Evolutionary conservation across 2,113 vertebrate genomes (phyloP), one percentile per base, ranked within the genome.

Genomic region (Leptocoma aspasia): DNA sequence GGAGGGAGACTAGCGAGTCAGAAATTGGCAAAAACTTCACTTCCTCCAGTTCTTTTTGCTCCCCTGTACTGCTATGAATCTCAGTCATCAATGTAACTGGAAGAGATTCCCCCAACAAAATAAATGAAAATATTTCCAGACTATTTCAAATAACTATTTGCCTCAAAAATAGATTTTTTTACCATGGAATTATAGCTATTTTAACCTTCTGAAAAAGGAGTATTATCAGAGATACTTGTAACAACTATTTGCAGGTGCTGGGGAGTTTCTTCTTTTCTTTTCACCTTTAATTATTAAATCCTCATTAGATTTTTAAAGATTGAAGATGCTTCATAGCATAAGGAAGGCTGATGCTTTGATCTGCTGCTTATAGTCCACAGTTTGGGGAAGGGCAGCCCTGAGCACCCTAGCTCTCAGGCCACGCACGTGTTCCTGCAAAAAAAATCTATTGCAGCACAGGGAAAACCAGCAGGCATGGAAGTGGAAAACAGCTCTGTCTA

Each of bases 21-120:
- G 69, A 53, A 83, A 47, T 8, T 3, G 2, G 30, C 6, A n/a
- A 45, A 79, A n/a, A 1, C 1, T 44, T 66, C 3, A 0, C 5
- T 80, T 73, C 18, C 30, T 47, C 85, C n/a, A 21, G 42, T 35
- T 63, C 31, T 86, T 75, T 86, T 84, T 75, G 12, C 22, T 89
- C 8, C 15, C 21, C 28, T 63, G 5, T 69, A 71, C 31, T 59
- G 19, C 13, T 83, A 10, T 27, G 7, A 65, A 45, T 73, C 41
- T 90, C 50, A 82, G 42, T 70, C 19, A 41, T 66, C 45, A 69
- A 54, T 31, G 39, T 66, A 68, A 54, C 41, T 84, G 47, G 52
- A 94, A 86, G 10, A 56, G 11, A 37, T 64, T 82, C 49, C 49
- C 71, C 22, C 45, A 72, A 75, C 9, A 78, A 91, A 86, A 50